Percentiles rank a stretch among this genome's conserved stretches.
Evolutionary conservation across 1,140 invertebrate genomes (phyloP).

Genomic region (Microplitis mediator): DNA sequence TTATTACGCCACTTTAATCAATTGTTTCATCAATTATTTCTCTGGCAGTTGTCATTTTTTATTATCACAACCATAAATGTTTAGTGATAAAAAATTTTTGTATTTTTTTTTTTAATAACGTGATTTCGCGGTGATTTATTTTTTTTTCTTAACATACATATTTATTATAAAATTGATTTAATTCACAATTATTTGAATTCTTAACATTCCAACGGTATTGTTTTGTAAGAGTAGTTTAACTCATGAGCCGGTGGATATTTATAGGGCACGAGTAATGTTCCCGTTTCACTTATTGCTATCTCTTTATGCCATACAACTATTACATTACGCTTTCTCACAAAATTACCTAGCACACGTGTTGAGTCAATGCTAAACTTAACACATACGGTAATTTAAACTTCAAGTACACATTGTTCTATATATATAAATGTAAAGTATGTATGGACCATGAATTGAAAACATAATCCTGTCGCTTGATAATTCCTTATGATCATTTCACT

Average conservation of each 20-base stretch:
- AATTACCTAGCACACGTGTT: conserved; percentile 24
- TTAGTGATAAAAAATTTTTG: too few species aligned
- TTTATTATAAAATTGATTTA: not conserved
- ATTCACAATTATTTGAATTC: conserved; percentile 15
- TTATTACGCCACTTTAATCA: not conserved
- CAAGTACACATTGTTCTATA: not conserved
- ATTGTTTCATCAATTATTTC: conserved; percentile 7
- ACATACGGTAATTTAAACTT: not conserved
- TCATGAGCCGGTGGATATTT: too few species aligned
- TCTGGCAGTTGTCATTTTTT: too few species aligned
- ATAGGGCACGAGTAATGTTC: not conserved
- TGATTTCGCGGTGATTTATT: conserved; percentile 18
- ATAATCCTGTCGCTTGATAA: conserved; percentile 10
- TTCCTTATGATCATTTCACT: conserved; percentile 18
- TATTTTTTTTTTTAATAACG: not conserved
- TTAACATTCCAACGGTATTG: conserved; percentile 15
- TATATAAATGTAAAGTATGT: not conserved
- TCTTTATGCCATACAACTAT: not conserved
- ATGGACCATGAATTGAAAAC: not conserved
- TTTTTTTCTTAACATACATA: not conserved
- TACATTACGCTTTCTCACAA: conserved; percentile 25
- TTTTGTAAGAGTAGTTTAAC: conserved; percentile 19
- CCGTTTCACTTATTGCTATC: not conserved
- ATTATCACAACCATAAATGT: too few species aligned
- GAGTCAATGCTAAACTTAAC: not conserved